phyloP scores from a whole-genome alignment of 2,888 invertebrate species.

The Dryadula phaetusa region DNA sequence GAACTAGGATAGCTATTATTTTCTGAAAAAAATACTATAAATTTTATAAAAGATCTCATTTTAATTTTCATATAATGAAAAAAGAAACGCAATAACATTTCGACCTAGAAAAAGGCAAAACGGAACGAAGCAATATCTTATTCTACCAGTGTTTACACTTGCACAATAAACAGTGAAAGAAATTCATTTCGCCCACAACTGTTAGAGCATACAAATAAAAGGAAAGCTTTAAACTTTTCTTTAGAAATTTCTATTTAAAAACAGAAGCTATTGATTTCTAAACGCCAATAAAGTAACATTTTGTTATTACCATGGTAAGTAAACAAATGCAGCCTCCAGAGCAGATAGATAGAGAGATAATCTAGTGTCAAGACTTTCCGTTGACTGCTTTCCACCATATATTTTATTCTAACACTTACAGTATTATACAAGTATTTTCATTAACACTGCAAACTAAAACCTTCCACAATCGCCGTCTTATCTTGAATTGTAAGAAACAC shows the following conservation, averaged over 20 bases:
- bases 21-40: too few relatives aligned
- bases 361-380: too few relatives aligned
- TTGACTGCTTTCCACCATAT: too few relatives aligned
- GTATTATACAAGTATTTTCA: too few relatives aligned
- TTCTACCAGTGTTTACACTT: constrained; percentile 8
- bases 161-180: constrained; percentile 30
- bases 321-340: too few relatives aligned
- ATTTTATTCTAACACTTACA: too few relatives aligned
- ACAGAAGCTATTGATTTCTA: background rate
- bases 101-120: constrained; percentile 8
- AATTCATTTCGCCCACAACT: constrained; percentile 30
- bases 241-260: background rate
- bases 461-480: too few relatives aligned
- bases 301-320: too few relatives aligned
- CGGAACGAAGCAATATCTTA: constrained; percentile 7
- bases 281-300: background rate
- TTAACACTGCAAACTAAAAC: too few relatives aligned
- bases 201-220: constrained; percentile 26
- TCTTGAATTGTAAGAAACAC: too few relatives aligned
- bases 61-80: background rate
- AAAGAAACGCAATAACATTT: background rate
- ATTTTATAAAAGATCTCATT: background rate
- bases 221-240: background rate
- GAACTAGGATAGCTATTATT: too few relatives aligned
- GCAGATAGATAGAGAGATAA: too few relatives aligned